Evolutionary conservation across 2,113 vertebrate genomes (phyloP), one percentile per base, ranked within the genome.

Genomic region (Trachemys scripta): DNA sequence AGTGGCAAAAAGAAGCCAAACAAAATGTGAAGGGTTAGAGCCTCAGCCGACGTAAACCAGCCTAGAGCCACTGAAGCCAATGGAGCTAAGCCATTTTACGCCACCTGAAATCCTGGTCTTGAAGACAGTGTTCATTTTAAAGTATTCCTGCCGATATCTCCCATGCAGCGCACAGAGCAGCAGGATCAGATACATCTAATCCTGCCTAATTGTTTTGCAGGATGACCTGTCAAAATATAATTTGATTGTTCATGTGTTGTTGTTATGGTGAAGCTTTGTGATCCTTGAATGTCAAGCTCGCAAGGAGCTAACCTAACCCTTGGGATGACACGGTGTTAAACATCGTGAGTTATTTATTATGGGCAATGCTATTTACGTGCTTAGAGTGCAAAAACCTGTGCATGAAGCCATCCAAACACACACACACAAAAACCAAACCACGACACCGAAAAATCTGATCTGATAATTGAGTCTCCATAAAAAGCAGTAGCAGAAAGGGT

Each of bases 251-350:
- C 89, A 8, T 53, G 89, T 83, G 10, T 35, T 49, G 84, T 8
- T 94, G 38, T 95, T 86, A 24, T 4, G 9, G 83, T 85, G 78
- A 88, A 93, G 88, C 56, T 95, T 90, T 90, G 93, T 96, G 94
- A 96, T 94, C 95, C 97, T 93, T 93, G 97, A 97, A 96, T 93
- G 93, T 94, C 97, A 92, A 90, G 82, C 90, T 91, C 91, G 82
- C 80, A 89, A 1, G 0, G 78, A 90, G 90, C 80, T 56, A 94
- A 94, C 75, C 83, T 62, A 82, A 80, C 93, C 87, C 94, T 54
- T 96, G 89, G 90, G 96, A 93, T 3, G 92, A 62, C 69, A 84
- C 65, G 24, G 47, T 29, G 88, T 84, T 84, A 82, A 82, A 91
- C 65, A 90, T 6, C 51, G 35, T 89, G 22, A 47, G 50, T 89